phyloP scores from a whole-genome alignment of 2,888 invertebrate species.

The Drosophila pegasa region DNA sequence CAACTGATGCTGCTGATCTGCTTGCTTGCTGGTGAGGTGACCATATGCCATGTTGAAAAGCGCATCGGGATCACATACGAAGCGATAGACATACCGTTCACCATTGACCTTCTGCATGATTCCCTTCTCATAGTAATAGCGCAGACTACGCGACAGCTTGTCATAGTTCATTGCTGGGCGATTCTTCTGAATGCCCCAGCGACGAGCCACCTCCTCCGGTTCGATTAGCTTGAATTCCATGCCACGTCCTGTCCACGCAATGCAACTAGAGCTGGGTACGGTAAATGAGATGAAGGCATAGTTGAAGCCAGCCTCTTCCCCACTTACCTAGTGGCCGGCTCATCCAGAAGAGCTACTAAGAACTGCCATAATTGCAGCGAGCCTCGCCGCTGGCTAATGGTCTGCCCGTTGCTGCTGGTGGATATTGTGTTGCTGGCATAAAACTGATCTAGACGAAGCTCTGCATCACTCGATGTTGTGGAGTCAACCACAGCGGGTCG shows the following conservation, averaged over 20 bases:
- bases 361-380: conserved; percentile 98
- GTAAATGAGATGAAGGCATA: neutral
- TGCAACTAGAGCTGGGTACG: conserved; percentile 89
- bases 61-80: conserved; percentile 97
- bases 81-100: conserved; percentile 98
- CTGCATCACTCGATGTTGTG: conserved; percentile 83
- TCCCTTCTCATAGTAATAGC: conserved; percentile 99
- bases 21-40: conserved; percentile 70
- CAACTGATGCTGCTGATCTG: conserved; percentile 66
- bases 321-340: conserved; percentile 86
- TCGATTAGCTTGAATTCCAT: conserved; percentile 98
- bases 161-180: conserved; percentile 99
- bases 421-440: conserved; percentile 82
- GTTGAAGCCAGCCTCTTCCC: neutral
- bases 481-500: conserved; percentile 81
- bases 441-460: conserved; percentile 82
- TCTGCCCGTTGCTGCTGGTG: conserved; percentile 75
- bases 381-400: conserved; percentile 89
- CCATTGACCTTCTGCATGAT: conserved; percentile 99
- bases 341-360: conserved; percentile 92
- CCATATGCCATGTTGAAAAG: conserved; percentile 93
- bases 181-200: conserved; percentile 98
- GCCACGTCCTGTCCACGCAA: conserved; percentile 97
- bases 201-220: conserved; percentile 97
- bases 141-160: conserved; percentile 95